phyloP scores from a whole-genome alignment of 2,888 invertebrate species.

The Drosophila cracens region DNA sequence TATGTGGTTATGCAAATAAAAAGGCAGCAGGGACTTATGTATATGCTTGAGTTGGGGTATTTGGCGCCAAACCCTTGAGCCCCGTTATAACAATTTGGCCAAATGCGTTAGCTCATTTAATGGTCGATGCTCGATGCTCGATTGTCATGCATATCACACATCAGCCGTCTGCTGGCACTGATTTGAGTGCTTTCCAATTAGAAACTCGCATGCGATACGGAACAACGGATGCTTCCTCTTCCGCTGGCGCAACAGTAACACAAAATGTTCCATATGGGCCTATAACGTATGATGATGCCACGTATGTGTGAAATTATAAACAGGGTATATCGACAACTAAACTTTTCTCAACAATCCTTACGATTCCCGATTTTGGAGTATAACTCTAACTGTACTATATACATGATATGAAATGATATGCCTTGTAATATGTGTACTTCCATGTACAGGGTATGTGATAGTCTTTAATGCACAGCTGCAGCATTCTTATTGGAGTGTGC shows the following conservation, averaged over 20 bases:
- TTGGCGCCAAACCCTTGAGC: conserved; percentile 40
- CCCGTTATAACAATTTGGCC: conserved; percentile 20
- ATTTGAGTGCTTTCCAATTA: conserved; percentile 76
- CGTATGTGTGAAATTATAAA: background rate
- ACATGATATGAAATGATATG: background rate
- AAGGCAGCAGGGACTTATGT: background rate
- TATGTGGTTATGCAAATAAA: background rate
- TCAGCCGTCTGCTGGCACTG: conserved; percentile 51
- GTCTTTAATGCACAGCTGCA: background rate
- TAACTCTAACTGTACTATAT: no score
- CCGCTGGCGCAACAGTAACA: conserved; percentile 22
- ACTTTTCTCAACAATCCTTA: background rate
- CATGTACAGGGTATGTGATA: conserved; percentile 14
- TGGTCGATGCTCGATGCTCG: conserved; percentile 20
- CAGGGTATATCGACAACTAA: background rate
- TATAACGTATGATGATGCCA: conserved; percentile 15
- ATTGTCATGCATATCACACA: conserved; percentile 55
- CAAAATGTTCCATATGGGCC: conserved; percentile 34
- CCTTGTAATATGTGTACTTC: background rate
- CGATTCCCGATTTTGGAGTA: background rate
- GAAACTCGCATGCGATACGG: conserved; percentile 62
- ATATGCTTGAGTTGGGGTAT: conserved; percentile 19
- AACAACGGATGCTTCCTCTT: conserved; percentile 8
- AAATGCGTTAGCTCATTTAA: conserved; percentile 9
- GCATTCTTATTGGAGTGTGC: conserved; percentile 36